Evolutionary conservation across 2,113 vertebrate genomes (phyloP), one percentile per base, ranked within the genome.

Genomic region (Hyperopisus bebe): DNA sequence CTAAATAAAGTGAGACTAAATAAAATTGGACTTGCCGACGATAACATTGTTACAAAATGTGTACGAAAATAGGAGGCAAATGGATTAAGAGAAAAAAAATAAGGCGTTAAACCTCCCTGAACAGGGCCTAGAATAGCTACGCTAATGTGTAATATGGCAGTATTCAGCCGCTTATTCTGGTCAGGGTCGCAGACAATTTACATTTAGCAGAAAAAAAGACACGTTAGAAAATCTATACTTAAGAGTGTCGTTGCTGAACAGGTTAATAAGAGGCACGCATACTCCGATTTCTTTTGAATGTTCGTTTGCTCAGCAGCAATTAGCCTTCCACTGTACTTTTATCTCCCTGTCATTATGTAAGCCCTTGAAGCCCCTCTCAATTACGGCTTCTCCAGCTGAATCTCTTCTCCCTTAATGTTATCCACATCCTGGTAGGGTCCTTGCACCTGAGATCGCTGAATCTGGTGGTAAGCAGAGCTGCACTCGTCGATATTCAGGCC

Each of bases 401-500:
- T 93, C 19, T 94, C 94, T 1, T 94, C 94, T 46, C 89, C 93
- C 3, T 9, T 91, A 42, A 87, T 7, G 53, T 58, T 94, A 53
- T 90, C 90, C 89, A 96, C 95, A 87, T 96, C 96, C 90, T 96
- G 91, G 91, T 96, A 96, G 0, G 89, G 92, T n/a, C 91, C 92
- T 1, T 91, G 89, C 17, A 17, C 70, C 55, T 89, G 90, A 74
- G 93, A 92, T 24, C 93, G 93, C 24, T 95, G 94, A 17, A 96
- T 95, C 91, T 95, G 94, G 90, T 96, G 94, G 66, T 96, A 96
- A 27, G 93, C 89, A 39, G 94, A 21, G 50, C 90, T 91, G 88
- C 94, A 95, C 0, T 96, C 95, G 0, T 96, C 95, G 89, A 96
- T 91, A 91, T 95, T 95, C 9, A 96, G 93, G 39, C 96, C 96